Conservation (phyloP, 2,888 invertebrate genomes). For the Microctonus aethiopoides region DNA sequence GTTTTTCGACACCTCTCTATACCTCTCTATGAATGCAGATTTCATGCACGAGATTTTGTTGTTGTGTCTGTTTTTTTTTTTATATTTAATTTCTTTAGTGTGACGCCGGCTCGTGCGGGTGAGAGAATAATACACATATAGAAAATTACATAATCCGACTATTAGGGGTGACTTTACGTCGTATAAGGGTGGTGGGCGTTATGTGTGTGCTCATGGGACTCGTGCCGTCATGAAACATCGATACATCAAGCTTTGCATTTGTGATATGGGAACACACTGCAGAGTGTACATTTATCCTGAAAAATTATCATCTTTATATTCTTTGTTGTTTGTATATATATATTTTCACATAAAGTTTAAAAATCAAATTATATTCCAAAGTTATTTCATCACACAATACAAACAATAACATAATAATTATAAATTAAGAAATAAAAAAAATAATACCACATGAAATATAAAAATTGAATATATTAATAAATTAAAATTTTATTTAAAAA, state of each 20-base stretch:
- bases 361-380: too few species aligned
- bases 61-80: not conserved
- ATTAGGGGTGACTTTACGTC: constrained; percentile 63
- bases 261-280: constrained; percentile 62
- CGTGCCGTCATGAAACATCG: constrained; percentile 62
- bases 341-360: too few species aligned
- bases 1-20: constrained; percentile 15
- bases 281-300: too few species aligned
- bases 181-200: constrained; percentile 56
- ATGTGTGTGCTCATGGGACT: constrained; percentile 54
- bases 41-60: not conserved
- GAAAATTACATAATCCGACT: constrained; percentile 58
- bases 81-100: not conserved
- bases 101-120: constrained; percentile 14
- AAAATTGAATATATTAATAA: too few species aligned
- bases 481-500: too few species aligned
- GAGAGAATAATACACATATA: constrained; percentile 27
- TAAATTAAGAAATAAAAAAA: too few species aligned
- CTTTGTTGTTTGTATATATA: too few species aligned
- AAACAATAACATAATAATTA: too few species aligned
- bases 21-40: constrained; percentile 32
- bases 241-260: constrained; percentile 67
- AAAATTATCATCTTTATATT: too few species aligned
- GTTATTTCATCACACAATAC: too few species aligned
- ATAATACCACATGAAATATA: too few species aligned